Base-by-base conservation (phyloP, 1,140 invertebrate species). In the Eulimnadia texana region DNA sequence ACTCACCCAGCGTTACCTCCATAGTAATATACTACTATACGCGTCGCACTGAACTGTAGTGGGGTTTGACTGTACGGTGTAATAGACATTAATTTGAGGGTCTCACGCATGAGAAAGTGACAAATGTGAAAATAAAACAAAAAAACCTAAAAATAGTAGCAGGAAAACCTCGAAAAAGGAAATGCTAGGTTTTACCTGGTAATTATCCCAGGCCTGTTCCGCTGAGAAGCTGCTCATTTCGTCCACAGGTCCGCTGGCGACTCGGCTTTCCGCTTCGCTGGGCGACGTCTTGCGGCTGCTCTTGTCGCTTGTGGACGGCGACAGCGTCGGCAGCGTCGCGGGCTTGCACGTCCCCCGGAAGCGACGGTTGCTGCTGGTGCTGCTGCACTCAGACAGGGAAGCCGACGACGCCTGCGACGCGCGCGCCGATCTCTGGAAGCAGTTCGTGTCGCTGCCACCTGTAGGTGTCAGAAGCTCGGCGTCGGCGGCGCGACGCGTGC, bases 201-300 rank as follows among this genome's bases (percentile, higher is more conserved):
- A 80, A 64, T 74, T 75, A 64, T 80, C 79, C 79, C 79, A 80
- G 3, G 76, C 88, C 68, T 86, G 84, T 72, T 93, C 91, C 1
- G 33, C 33, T 42, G 88, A 92, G 68, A 90, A 84, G 33, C 88
- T 91, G 71, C 83, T 89, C 66, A 68, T 66, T 68, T 75, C 68
- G 67, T 74, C 67, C 66, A 57, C 42, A 50, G 47, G 49, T 23
- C n/a, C 42, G 25, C 20, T 47, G 25, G 20, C 27, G 42, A 50
- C 55, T 65, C 19, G 16, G 33, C 33, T 42, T 42, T 57, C 55
- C 11, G 9, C 28, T 10, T 57, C 55, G 55, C 55, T 57, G 23
- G 55, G 25, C 1, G 52, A 23, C 11, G 55, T 29, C 9, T 33
- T 27, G 11, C 27, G 55, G 55, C 55, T 57, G 55, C 27, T 29